These are phyloP conservation scores for Luperina nickerlii DNA, from an alignment of 2,888 invertebrate species.

Conservation along the genomic window DNA sequence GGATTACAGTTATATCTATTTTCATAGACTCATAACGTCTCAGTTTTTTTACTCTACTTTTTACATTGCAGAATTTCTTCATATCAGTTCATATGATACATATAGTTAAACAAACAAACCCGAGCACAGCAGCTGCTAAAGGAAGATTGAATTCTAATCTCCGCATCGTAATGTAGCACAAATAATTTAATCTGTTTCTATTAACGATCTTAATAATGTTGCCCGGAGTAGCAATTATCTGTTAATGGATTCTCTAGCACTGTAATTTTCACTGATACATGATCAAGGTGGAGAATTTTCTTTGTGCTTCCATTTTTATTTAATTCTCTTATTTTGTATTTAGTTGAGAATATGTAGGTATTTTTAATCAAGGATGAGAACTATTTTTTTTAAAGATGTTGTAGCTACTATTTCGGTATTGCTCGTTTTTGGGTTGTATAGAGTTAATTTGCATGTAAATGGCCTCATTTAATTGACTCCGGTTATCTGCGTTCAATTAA, in stretches of 20 bases:
- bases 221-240: slow-evolving; percentile 74
- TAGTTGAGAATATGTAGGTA: neutral
- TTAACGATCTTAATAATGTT: slow-evolving; percentile 77
- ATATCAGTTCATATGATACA: neutral
- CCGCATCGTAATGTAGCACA: slow-evolving; percentile 56
- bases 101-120: slow-evolving; percentile 3
- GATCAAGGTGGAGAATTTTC: slow-evolving; percentile 43
- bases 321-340: slow-evolving; percentile 14
- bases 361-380: neutral
- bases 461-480: neutral
- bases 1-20: neutral
- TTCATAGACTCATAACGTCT: neutral
- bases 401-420: neutral
- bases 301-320: slow-evolving; percentile 30
- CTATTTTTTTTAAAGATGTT: neutral
- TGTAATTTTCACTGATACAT: slow-evolving; percentile 69
- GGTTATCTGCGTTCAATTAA: neutral
- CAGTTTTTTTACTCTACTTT: neutral
- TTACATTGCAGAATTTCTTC: neutral
- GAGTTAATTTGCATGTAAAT: neutral
- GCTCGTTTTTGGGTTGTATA: too few species aligned
- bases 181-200: slow-evolving; percentile 78
- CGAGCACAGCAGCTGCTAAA: slow-evolving; percentile 9
- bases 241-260: slow-evolving; percentile 74
- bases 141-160: slow-evolving; percentile 54